Evolutionary conservation across 2,113 vertebrate species (phyloP).

Genomic region (Cephalopholis sonnerati): DNA sequence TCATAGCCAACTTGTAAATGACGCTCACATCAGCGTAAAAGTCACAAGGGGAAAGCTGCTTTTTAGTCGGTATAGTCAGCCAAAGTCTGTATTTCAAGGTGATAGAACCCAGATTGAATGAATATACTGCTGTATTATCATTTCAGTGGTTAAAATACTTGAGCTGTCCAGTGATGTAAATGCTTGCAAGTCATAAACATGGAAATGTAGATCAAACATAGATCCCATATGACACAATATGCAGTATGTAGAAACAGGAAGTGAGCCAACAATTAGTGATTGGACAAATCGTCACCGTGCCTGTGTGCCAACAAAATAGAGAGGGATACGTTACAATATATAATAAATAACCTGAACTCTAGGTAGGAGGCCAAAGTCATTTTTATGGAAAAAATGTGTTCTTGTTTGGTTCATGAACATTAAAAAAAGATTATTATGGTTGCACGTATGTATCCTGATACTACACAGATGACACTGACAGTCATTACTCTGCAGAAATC

Average conservation of each 20-base stretch:
- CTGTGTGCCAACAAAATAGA: neutral
- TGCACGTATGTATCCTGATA: neutral
- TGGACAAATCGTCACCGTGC: neutral
- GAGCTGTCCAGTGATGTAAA: neutral
- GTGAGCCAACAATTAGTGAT: slow-evolving; percentile 13
- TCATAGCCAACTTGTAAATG: neutral
- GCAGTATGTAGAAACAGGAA: slow-evolving; percentile 27
- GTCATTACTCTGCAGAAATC: slow-evolving; percentile 6
- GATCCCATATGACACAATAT: slow-evolving; percentile 4
- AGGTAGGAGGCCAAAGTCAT: neutral
- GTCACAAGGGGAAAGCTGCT: neutral
- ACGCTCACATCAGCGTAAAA: neutral
- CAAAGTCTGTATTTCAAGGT: neutral
- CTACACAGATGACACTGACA: slow-evolving; percentile 7
- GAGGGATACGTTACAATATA: neutral
- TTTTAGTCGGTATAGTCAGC: neutral
- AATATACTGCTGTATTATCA: neutral
- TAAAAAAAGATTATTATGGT: neutral
- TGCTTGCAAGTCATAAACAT: neutral
- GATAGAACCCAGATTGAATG: neutral
- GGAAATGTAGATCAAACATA: neutral
- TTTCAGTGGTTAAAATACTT: neutral
- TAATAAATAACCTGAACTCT: neutral
- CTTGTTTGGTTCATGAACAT: slow-evolving; percentile 19
- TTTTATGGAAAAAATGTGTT: neutral